Evolutionary conservation across 2,113 vertebrate genomes (phyloP), one percentile per base, ranked within the genome.

Genomic region (Butorides virescens): DNA sequence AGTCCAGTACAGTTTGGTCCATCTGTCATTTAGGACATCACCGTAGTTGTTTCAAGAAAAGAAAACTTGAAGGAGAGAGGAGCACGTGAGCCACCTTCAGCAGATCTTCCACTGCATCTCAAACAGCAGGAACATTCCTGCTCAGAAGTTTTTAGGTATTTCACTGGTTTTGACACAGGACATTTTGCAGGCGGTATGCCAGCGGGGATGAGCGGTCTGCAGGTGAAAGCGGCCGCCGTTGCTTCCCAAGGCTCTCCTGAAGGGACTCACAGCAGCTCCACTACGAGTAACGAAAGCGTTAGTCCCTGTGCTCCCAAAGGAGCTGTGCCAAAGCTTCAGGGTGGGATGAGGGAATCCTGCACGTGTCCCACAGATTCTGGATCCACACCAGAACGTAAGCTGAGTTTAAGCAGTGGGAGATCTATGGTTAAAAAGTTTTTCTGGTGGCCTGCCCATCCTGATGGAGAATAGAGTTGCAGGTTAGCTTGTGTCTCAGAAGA

Each of bases 141-240:
- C 61, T 50, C 74, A 19, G 37, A 42, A 78, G 22, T 30, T 74
- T 66, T 46, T 49, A 37, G 18, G 7, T 47, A 13, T 77, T 91
- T 86, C 12, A 2, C 15, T 66, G 11, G 2, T 77, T 56, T 86
- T 67, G 42, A 58, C n/a, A 20, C 42, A 77, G 72, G 59, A 14
- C 0, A 0, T 62, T 86, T 53, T 36, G 2, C 11, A 25, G 53
- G 56, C 50, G 50, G 26, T 15, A 18, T 0, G 0, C 65, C 1
- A 13, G 65, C 3, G 6, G 50, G 58, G 59, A 11, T 17, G 49
- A 55, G 36, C 3, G 4, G 7, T 59, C 44, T 6, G 2, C 49
- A 59, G 53, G 9, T 58, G n/a, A 42, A 65, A 68, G 46, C 8
- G 1, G 58, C 73, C 88, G n/a, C 58, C 1, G 0, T 12, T 30